Base-by-base conservation (phyloP, 2,888 invertebrate genomes). In the Dromius quadrimaculatus region DNA sequence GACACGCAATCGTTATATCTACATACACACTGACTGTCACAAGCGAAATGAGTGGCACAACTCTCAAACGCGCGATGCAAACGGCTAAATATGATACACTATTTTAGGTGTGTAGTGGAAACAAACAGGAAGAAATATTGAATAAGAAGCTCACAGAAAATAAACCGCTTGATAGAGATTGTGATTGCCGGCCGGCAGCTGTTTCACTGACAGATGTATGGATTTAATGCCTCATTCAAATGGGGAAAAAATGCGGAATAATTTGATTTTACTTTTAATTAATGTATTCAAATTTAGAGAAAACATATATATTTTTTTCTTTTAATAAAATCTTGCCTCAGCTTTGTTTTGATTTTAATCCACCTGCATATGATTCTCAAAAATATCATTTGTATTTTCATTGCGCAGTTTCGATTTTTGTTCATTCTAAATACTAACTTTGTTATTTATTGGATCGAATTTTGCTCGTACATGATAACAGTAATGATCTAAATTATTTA, bases 191-290 rank as follows among this genome's bases (percentile, higher is more conserved):
- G 68, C 41, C 43, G 57, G 66, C 66, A 66, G 66, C 66, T 66
- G 66, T 66, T 57, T 54, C 20, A 15, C 57, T 66, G 66, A 66
- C 66, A 66, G 66, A 66, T 66, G 66, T 54, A 66, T 41, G 41
- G 23, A 28, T 23, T 28, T 6, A 9, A 28, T 11, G 41, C 41
- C 6, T 28, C 5, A 28, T 54, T 54, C 50, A 28, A 15, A 28
- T 9, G 50, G 8, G 50, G 50, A 54, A 15, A 9, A 8, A 28
- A 28, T 5, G 4, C 4, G 28, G 8, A 28, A 5, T 28, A 5
- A 8, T 3, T 5, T 3, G 28, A 28, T 3, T 3, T 28, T 28
- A 28, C 8, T 28, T 28, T 28, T 28, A 8, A 28, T 28, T 28
- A 28, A 5, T 28, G 3, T 28, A 28, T 28, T 8, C 3, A 8